A percentile compares a stretch with the other conserved stretches of the same genome.
Conservation (phyloP, 2,888 invertebrate species). For the Drosophila gaucha region DNA sequence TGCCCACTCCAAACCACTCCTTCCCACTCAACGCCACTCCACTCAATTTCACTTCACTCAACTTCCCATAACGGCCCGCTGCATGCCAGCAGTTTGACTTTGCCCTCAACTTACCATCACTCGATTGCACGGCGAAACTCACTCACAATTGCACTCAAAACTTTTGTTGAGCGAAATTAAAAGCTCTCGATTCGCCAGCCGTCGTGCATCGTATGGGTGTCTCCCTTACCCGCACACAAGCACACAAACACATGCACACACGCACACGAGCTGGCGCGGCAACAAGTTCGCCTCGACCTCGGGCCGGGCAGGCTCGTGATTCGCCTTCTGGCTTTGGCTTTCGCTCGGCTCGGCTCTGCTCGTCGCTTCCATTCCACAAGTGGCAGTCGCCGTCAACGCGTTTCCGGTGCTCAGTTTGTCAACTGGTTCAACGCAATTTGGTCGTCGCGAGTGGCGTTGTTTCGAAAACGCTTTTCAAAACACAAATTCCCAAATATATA, state of each 20-base stretch:
- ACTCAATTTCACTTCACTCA: constrained; percentile 2
- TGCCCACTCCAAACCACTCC: not conserved
- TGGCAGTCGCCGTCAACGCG: constrained; percentile 75
- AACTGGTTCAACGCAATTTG: constrained; percentile 50
- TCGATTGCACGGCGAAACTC: constrained; percentile 15
- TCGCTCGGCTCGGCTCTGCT: constrained; percentile 25
- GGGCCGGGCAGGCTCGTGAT: constrained; percentile 64
- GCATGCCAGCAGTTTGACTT: constrained; percentile 25
- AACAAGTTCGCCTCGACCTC: constrained; percentile 47
- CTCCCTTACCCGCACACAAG: constrained; percentile 26
- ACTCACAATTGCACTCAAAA: constrained; percentile 39
- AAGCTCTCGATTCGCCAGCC: constrained; percentile 64
- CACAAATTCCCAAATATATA: not conserved
- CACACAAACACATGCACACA: not conserved
- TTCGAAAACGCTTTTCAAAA: constrained; percentile 5
- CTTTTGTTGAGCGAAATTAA: constrained; percentile 39
- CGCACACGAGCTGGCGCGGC: constrained; percentile 15
- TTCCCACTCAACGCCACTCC: not conserved
- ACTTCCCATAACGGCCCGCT: constrained; percentile 8
- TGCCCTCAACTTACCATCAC: constrained; percentile 25
- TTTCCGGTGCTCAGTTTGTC: constrained; percentile 79
- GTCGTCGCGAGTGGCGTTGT: constrained; percentile 40
- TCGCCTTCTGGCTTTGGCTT: constrained; percentile 50
- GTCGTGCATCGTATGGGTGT: constrained; percentile 54
- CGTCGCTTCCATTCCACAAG: constrained; percentile 77